phyloP scores from a whole-genome alignment of 2,888 invertebrate species.

The Oligia strigilis region DNA sequence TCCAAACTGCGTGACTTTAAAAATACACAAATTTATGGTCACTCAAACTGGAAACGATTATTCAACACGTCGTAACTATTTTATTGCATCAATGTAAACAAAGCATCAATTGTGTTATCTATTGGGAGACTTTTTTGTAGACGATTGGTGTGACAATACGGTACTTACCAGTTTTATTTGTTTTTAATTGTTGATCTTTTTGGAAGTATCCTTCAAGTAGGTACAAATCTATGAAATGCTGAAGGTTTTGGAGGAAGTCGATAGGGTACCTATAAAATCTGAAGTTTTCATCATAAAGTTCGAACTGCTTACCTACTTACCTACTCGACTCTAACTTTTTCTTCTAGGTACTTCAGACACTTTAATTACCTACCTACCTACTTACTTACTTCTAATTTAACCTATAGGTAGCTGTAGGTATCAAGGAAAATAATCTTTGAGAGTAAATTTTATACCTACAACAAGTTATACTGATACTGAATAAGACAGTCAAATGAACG shows the following conservation, averaged over 20 bases:
- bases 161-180: constrained; percentile 40
- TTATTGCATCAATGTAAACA: constrained; percentile 89
- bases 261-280: neutral
- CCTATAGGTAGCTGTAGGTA: neutral
- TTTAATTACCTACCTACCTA: neutral
- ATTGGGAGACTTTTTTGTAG: constrained; percentile 69
- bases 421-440: neutral
- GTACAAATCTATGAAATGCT: no score
- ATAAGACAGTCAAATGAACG: neutral
- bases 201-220: constrained; percentile 2
- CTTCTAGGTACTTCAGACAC: no score
- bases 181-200: constrained; percentile 42
- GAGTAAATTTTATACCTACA: neutral
- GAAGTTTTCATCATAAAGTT: neutral
- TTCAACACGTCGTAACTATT: constrained; percentile 90
- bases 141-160: constrained; percentile 40
- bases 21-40: constrained; percentile 90
- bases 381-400: neutral
- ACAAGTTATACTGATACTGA: no score
- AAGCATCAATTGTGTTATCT: constrained; percentile 84
- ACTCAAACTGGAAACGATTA: constrained; percentile 89
- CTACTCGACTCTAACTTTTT: neutral
- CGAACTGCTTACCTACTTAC: neutral
- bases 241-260: neutral
- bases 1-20: constrained; percentile 89